A percentile compares a stretch with the other conserved stretches of the same genome.
Conservation (phyloP, 1,140 invertebrate species). For the Wiebesia pumilae region DNA sequence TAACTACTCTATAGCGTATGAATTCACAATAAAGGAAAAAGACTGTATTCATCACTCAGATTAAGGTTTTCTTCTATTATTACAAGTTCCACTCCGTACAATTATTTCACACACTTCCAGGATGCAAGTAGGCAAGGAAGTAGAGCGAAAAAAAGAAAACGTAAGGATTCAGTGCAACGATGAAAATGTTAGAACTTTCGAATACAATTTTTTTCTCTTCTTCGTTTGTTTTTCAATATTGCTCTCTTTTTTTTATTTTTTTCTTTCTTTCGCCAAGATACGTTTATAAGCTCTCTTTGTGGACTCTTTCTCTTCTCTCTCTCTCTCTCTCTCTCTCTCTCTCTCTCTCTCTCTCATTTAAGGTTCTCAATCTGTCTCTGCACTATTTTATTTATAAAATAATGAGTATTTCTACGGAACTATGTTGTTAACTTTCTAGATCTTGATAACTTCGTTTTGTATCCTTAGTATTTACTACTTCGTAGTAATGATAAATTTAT, state of each 20-base stretch:
- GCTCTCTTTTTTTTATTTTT: not conserved
- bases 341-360: too few species aligned
- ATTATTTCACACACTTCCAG: not conserved
- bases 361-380: too few species aligned
- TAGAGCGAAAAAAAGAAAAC: slow-evolving; percentile 26
- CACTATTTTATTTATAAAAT: too few species aligned
- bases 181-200: not conserved
- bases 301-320: not conserved
- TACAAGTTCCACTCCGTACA: slow-evolving; percentile 21
- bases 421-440: too few species aligned
- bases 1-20: not conserved
- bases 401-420: too few species aligned
- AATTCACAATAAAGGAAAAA: not conserved
- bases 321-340: not conserved
- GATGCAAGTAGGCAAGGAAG: not conserved
- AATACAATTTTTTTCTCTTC: slow-evolving; percentile 21
- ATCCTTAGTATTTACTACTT: too few species aligned
- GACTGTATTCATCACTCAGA: not conserved
- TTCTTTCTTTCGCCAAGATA: not conserved
- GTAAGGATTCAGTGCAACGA: not conserved
- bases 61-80: slow-evolving; percentile 18
- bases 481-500: too few species aligned
- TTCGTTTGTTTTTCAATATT: not conserved
- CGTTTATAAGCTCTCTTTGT: not conserved
- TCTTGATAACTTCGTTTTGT: too few species aligned